phyloP scores from a whole-genome alignment of 2,888 invertebrate species.

The Lissocephala sabroskyi region DNA sequence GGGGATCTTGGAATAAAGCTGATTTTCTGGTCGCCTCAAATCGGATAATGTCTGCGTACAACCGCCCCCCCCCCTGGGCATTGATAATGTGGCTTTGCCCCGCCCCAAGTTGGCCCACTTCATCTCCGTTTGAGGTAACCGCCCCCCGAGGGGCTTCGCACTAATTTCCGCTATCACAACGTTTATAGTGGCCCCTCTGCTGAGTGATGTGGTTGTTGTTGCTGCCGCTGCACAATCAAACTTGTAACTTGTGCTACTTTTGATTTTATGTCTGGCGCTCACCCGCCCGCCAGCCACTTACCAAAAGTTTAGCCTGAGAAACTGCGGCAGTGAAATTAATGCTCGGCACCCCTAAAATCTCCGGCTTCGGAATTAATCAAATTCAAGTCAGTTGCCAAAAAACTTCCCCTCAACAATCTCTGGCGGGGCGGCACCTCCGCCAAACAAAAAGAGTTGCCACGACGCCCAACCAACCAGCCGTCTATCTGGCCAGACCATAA shows the following conservation, averaged over 20 bases:
- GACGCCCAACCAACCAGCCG: conserved; percentile 19
- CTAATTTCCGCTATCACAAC: conserved; percentile 48
- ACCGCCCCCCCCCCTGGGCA: too few relatives aligned
- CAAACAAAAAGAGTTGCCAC: conserved; percentile 42
- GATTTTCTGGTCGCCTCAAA: too few relatives aligned
- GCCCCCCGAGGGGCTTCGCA: too few relatives aligned
- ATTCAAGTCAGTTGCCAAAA: conserved; percentile 60
- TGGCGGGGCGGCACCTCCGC: not conserved
- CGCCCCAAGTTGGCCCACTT: too few relatives aligned
- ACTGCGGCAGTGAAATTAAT: not conserved
- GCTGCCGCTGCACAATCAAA: conserved; percentile 47
- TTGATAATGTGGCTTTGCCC: too few relatives aligned
- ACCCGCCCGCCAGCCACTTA: conserved; percentile 10
- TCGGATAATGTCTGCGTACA: too few relatives aligned
- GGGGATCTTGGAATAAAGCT: too few relatives aligned
- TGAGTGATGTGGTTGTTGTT: too few relatives aligned
- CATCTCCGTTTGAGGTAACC: too few relatives aligned
- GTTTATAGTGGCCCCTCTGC: conserved; percentile 60
- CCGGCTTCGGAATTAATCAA: conserved; percentile 62
- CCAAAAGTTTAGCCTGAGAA: conserved; percentile 48
- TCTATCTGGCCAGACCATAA: conserved; percentile 36
- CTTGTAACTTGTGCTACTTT: conserved; percentile 54
- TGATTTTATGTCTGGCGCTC: conserved; percentile 33
- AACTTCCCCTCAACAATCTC: conserved; percentile 49
- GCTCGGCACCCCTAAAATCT: conserved; percentile 47